A percentile compares a stretch with the other conserved stretches of the same genome.
Conservation (phyloP, 2,888 invertebrate species). For the Cheilosia impressa region DNA sequence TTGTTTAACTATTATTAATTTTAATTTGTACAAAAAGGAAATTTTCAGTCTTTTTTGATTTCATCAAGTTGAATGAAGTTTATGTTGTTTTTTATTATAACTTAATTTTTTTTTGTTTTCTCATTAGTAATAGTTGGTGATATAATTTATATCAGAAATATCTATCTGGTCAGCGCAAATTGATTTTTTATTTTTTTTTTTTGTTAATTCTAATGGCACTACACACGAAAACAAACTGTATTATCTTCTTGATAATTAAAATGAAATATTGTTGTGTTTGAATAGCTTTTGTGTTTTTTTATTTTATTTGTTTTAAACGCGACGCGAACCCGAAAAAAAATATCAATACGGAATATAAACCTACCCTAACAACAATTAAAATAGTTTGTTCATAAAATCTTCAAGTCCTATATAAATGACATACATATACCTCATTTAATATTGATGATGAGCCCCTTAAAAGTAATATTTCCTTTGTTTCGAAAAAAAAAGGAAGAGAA, state of each 20-base stretch:
- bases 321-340: conserved; percentile 73
- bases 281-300: conserved; percentile 19
- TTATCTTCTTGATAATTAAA: conserved; percentile 51
- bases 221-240: conserved; percentile 37
- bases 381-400: conserved; percentile 63
- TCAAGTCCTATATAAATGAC: conserved; percentile 31
- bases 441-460: conserved; percentile 3
- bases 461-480: background rate
- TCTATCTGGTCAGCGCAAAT: conserved; percentile 59
- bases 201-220: conserved; percentile 65
- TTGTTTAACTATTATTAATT: conserved; percentile 61
- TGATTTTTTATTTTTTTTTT: conserved; percentile 26
- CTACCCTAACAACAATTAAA: conserved; percentile 54
- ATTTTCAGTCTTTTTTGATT: conserved; percentile 72
- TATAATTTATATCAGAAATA: conserved; percentile 68
- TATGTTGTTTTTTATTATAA: conserved; percentile 51
- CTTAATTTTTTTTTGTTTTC: conserved; percentile 46
- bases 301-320: conserved; percentile 59
- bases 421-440: background rate
- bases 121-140: conserved; percentile 59
- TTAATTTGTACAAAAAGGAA: conserved; percentile 74
- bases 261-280: conserved; percentile 62
- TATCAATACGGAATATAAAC: conserved; percentile 68
- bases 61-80: conserved; percentile 63
- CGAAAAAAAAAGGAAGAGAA: background rate